phyloP scores from a whole-genome alignment of 2,888 invertebrate genomes.

The Drosophila anomalata region DNA sequence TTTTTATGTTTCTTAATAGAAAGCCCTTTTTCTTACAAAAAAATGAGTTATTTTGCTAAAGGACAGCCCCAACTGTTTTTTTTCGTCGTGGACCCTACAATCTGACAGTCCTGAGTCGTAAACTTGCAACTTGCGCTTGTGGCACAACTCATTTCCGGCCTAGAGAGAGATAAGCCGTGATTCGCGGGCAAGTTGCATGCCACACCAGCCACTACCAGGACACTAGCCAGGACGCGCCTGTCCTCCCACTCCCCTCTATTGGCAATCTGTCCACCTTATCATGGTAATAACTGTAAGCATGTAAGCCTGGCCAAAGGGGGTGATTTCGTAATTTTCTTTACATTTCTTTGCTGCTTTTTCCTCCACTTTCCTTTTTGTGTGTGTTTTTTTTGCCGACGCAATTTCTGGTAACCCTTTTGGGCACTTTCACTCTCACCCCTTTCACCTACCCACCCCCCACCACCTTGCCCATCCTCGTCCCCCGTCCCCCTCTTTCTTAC shows the following conservation, averaged over 20 bases:
- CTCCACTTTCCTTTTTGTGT: constrained; percentile 17
- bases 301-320: constrained; percentile 78
- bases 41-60: too few species aligned
- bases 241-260: background rate
- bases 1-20: too few species aligned
- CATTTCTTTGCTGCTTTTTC: constrained; percentile 74
- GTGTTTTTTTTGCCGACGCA: constrained; percentile 38
- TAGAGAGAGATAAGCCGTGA: constrained; percentile 61
- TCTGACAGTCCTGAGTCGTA: constrained; percentile 19
- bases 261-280: constrained; percentile 69
- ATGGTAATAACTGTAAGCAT: constrained; percentile 79
- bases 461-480: background rate
- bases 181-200: constrained; percentile 8
- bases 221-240: constrained; percentile 14
- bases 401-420: constrained; percentile 54
- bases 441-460: background rate
- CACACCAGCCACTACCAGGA: background rate
- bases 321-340: constrained; percentile 80
- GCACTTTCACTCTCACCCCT: constrained; percentile 36
- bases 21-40: too few species aligned
- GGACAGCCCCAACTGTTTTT: background rate
- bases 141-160: constrained; percentile 76
- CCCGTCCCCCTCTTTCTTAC: background rate
- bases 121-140: constrained; percentile 65
- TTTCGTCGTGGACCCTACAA: background rate